Evolutionary conservation across 2,797 vertebrate genomes (phyloP).

Genomic region (Liasis olivaceus): DNA sequence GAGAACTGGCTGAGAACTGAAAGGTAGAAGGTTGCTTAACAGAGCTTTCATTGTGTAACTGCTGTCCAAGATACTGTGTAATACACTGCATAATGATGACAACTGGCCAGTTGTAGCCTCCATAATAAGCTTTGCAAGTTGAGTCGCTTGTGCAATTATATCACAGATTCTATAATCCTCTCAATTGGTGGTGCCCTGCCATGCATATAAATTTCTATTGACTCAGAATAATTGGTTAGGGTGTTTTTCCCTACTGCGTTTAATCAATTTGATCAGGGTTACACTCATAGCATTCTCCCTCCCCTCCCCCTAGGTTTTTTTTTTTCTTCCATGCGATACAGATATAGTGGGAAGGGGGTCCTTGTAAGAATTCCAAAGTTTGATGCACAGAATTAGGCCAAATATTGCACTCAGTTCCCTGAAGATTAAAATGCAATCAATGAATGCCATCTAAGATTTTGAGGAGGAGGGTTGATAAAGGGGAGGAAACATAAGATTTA

Average conservation of each 20-base stretch:
- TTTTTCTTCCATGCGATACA: not conserved
- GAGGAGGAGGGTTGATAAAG: not conserved
- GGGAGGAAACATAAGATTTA: not conserved
- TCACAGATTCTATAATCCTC: not conserved
- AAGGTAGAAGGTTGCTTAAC: constrained; percentile 18
- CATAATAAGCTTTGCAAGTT: constrained; percentile 3
- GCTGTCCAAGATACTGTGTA: not conserved
- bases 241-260: constrained; percentile 23
- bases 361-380: not conserved
- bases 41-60: not conserved
- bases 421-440: not conserved
- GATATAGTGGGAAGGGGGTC: not conserved
- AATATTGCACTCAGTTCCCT: not conserved
- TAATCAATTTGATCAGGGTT: not conserved
- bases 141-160: not conserved
- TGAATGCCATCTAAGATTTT: not conserved
- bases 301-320: not conserved
- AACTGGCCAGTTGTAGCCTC: not conserved
- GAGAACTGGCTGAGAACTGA: not conserved
- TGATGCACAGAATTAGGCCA: not conserved
- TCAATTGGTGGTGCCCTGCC: constrained; percentile 21
- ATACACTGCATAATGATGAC: not conserved
- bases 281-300: not conserved
- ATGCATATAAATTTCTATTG: constrained; percentile 26
- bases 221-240: constrained; percentile 31